Evolutionary conservation across 2,888 invertebrate species (phyloP).

Genomic region (Chymomyza caudatula): DNA sequence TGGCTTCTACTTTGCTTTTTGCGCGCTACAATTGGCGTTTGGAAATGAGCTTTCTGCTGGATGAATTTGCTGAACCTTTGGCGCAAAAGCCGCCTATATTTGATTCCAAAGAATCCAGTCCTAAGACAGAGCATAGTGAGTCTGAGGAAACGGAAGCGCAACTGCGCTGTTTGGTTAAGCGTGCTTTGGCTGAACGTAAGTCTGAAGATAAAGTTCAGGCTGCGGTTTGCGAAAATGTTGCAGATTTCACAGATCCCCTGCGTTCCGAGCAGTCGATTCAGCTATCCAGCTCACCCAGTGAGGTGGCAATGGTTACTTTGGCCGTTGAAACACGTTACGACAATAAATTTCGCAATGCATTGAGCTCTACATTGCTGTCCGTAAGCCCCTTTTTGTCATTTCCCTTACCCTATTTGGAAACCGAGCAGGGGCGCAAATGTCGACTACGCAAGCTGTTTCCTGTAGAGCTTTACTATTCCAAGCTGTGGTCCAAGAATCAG

Average conservation of each 20-base stretch:
- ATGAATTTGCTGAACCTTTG: conserved; percentile 89
- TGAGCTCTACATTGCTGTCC: conserved; percentile 86
- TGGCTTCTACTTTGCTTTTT: conserved; percentile 87
- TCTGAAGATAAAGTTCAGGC: conserved; percentile 81
- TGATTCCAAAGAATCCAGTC: conserved; percentile 77
- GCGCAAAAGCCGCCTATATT: conserved; percentile 80
- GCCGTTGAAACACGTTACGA: conserved; percentile 81
- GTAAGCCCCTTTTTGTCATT: conserved; percentile 92
- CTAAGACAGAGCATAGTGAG: conserved; percentile 55
- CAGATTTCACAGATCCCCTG: conserved; percentile 91
- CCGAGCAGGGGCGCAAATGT: conserved; percentile 88
- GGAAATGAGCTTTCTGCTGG: conserved; percentile 93
- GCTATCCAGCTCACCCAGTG: conserved; percentile 77
- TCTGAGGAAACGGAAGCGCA: conserved; percentile 54
- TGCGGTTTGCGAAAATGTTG: conserved; percentile 74
- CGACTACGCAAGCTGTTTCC: conserved; percentile 86
- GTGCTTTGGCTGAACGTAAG: conserved; percentile 65
- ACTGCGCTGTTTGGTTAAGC: conserved; percentile 26
- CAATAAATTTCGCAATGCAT: conserved; percentile 85
- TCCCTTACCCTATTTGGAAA: conserved; percentile 91
- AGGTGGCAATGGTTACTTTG: conserved; percentile 68
- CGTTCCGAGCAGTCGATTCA: conserved; percentile 78
- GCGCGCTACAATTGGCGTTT: conserved; percentile 91
- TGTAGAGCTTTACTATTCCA: conserved; percentile 85
- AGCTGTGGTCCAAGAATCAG: conserved; percentile 78